Evolutionary conservation across 2,888 invertebrate species (phyloP), one percentile per base, ranked within the genome.

Genomic region (Zele albiditarsus): DNA sequence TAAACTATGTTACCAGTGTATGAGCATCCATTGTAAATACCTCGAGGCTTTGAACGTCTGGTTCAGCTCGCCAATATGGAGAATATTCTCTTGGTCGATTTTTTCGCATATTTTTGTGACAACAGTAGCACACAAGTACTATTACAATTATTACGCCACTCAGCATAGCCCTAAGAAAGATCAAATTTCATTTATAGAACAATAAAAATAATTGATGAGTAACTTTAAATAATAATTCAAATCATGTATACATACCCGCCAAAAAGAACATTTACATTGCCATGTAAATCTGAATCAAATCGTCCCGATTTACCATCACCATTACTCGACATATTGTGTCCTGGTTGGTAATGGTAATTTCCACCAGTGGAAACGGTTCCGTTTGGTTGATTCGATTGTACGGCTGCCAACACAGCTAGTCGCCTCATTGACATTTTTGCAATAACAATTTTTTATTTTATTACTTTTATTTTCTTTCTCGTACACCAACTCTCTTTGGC

Each of bases 131-230:
- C 76, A 95, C 92, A 49, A 95, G 92, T 84, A 95, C 94, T 75
- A 95, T 92, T 66, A 94, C 93, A 82, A 95, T 92, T 84, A 95
- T 91, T 81, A 95, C 94, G 33, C 95, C 94, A 86, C 95, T 94
- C 82, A 95, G 89, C 91, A 95, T 95, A 60, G 94, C 94, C 86
- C 95, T 95, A 91, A 72, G 91, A 90, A 83, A 76, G 80, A 80
- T 67, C 77, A 58, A 63, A 74, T 46, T 27, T 69, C 46, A 67
- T 75, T 67, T 62, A 60, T 46, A 28, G 33, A 6, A 46, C 63
- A 57, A 27, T 8, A 12, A 20, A 10, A 16, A n/a, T 31, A 58
- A 14, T 60, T 33, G 10, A 28, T 20, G 3, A 25, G 33, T 20
- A 49, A 60, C 8, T 33, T 68, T 46, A 23, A 23, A 16, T n/a